Evolutionary conservation across 2,888 invertebrate genomes (phyloP).

Genomic region (Oligia latruncula): DNA sequence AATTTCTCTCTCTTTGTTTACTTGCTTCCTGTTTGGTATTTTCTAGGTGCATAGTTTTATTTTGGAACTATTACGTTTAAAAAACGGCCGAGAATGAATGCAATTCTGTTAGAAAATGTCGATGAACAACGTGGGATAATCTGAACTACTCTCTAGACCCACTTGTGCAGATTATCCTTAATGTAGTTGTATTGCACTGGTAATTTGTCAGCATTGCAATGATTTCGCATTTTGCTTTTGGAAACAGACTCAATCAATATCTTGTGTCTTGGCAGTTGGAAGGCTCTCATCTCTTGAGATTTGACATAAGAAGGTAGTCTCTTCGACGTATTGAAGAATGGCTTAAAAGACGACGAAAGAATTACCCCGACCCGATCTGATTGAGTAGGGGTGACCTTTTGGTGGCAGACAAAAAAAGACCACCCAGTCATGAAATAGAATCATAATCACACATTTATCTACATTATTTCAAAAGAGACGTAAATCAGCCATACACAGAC

Average conservation of each 20-base stretch:
- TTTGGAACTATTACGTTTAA: neutral
- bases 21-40: conserved; percentile 9
- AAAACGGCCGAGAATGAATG: neutral
- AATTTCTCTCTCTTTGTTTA: conserved; percentile 21
- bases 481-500: neutral
- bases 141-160: neutral
- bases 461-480: neutral
- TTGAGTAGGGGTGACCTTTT: neutral
- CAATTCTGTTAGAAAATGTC: neutral
- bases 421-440: no score
- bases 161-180: neutral
- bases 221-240: neutral
- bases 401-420: no score
- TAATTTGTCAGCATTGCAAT: neutral
- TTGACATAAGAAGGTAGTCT: neutral
- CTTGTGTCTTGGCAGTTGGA: neutral
- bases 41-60: neutral
- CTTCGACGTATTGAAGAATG: neutral
- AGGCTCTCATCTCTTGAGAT: neutral
- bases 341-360: neutral
- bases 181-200: neutral
- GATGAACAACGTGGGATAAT: neutral
- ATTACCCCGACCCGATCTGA: no score
- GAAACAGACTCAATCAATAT: neutral
- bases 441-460: neutral